Conservation (phyloP, 2,797 vertebrate species). For the Heliangelus exortis region DNA sequence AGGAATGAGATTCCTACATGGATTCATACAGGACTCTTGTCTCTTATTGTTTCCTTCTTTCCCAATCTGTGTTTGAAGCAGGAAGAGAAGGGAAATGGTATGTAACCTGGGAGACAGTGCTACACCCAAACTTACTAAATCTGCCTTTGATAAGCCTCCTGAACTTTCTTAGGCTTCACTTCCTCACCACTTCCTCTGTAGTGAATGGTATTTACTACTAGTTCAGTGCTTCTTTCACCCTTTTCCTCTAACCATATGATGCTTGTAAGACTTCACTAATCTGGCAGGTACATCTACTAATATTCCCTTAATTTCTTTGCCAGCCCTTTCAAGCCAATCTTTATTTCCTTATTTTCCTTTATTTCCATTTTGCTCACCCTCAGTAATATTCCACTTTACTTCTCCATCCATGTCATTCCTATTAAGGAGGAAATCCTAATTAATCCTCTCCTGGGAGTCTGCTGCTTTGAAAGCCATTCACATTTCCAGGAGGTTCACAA, state of each 20-base stretch:
- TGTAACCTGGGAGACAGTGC: background rate
- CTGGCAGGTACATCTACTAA: background rate
- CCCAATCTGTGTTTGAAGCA: background rate
- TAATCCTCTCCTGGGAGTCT: background rate
- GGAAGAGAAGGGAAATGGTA: slow-evolving; percentile 3
- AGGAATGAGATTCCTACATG: slow-evolving; percentile 69
- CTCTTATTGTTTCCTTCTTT: slow-evolving; percentile 57
- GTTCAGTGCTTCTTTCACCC: background rate
- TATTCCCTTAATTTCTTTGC: background rate
- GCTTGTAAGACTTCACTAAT: background rate
- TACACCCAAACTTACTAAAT: background rate
- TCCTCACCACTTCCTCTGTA: background rate
- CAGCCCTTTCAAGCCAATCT: background rate
- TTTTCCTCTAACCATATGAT: background rate
- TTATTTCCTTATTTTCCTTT: background rate
- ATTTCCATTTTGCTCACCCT: background rate
- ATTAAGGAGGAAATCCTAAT: background rate
- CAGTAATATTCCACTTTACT: background rate
- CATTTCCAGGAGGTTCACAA: background rate
- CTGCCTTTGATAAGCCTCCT: background rate
- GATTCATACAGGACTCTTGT: slow-evolving; percentile 29
- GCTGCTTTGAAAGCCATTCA: background rate
- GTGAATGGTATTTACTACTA: background rate
- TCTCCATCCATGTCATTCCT: background rate
- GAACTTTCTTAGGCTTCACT: background rate